These are phyloP conservation scores for Anser brachyrhynchus DNA, from an alignment of 2,113 vertebrate genomes.

Conservation along the genomic window DNA sequence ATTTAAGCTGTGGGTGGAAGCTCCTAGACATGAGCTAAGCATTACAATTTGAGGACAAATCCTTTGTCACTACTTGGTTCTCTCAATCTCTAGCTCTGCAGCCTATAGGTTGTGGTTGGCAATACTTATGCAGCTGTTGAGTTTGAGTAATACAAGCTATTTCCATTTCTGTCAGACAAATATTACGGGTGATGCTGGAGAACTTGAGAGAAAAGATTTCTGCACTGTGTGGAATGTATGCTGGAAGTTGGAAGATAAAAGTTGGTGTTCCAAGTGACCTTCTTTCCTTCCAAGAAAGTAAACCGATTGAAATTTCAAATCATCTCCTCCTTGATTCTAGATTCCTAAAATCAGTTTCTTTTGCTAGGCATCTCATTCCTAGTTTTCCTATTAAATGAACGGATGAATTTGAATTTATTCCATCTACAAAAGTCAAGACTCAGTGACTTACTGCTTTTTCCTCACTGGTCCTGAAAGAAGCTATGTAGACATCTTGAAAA, in stretches of 20 bases:
- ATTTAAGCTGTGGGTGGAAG: background rate
- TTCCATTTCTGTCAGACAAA: background rate
- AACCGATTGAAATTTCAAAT: background rate
- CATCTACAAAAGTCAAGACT: background rate
- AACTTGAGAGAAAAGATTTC: background rate
- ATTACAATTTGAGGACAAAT: background rate
- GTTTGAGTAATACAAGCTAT: background rate
- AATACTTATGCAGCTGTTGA: background rate
- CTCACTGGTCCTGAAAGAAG: background rate
- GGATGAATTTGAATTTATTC: background rate
- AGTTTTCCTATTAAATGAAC: background rate
- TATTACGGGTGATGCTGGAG: background rate
- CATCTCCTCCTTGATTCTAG: background rate
- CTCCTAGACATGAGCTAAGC: background rate
- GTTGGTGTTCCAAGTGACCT: background rate
- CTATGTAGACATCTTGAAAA: background rate
- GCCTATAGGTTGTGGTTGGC: background rate
- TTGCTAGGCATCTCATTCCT: background rate
- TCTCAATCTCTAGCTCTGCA: background rate
- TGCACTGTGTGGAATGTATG: background rate
- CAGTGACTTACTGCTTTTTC: background rate
- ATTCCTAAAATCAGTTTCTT: background rate
- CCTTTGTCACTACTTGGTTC: fast-evolving
- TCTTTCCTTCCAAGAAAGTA: background rate
- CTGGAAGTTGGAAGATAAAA: background rate